Base-by-base conservation (phyloP, 2,797 vertebrate species). In the Spinibarbus caldwelli region DNA sequence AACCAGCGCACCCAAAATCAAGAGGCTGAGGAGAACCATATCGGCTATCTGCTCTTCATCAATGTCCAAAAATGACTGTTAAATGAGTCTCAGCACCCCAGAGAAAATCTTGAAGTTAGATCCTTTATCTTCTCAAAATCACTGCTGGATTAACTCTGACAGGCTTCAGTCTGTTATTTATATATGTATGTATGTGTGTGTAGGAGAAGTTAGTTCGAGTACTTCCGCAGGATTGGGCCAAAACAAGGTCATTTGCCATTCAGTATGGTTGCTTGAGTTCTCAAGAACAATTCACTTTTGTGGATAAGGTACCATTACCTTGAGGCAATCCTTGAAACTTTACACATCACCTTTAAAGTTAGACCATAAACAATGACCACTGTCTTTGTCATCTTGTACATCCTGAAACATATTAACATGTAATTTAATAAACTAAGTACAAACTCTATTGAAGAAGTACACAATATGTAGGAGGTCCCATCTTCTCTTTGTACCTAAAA, bases 291-390 rank as follows among this genome's bases (percentile, higher is more conserved):
- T 92, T 91, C 70, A 80, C 75, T 92, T 95, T 93, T 94, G 89
- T 91, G 89, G 79, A 79, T 86, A 86, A 90, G 86, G 81, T 67
- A 57, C 87, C n/a, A 52, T 87, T 80, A 90, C 92, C 91, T 90
- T 72, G 43, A 94, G 94, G 93, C 92, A 91, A 90, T 89, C 79
- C 14, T 85, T 91, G 92, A 93, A 94, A 94, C 86, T 87, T 88
- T 88, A 92, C 86, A 87, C 93, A 93, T 62, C 54, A 34, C 75
- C 91, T 93, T 93, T 79, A 91, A 91, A 92, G 90, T 83, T 66
- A 90, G 85, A 90, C 54, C 59, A 75, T 82, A 52, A 89, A 93
- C 92, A 93, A 92, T 90, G 83, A 86, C 87, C 86, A 84, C 29
- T 23, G 80, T 77, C 90, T 93, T 91, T 93, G 90, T 93, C 85